Evolutionary conservation across 2,113 vertebrate genomes (phyloP), one percentile per base, ranked within the genome.

Genomic region (Hylia prasina): DNA sequence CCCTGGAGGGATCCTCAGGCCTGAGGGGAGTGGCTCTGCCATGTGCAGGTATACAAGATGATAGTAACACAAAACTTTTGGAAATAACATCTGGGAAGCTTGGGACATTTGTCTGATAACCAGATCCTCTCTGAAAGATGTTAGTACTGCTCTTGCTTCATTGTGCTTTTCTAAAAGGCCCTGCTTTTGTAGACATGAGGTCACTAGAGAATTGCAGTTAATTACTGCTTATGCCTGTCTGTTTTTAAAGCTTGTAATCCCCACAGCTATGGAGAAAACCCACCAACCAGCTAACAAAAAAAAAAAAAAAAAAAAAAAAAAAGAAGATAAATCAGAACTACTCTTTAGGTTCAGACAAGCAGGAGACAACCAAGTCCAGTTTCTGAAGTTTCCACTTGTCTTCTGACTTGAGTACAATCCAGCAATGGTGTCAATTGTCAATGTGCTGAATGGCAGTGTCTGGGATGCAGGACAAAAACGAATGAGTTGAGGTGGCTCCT

Each of bases 181-280:
- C 11, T 86, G 60, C 60, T 75, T 86, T 78, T 89, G 82, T 92
- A 90, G 90, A 66, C 88, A 54, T 11, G 40, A 66, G 71, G 76
- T 90, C 87, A 89, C 92, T 81, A 60, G 89, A 95, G 90, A 93
- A 89, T 92, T 94, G 65, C 44, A 63, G 76, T 87, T 96, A 90
- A 94, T 95, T 96, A 56, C 79, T 88, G 64, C 81, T 96, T 92
- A 82, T 84, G 83, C 68, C 35, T 85, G 37, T 85, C 82, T 93
- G 71, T 63, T 82, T 90, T 83, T 80, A 86, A 94, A 92, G 33
- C 68, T 86, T 81, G 51, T 92, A 96, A 81, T 81, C 72, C 76
- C 37, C 45, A 82, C 56, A 82, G 72, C 82, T 92, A 91, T 64
- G 61, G 72, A 94, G 72, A 84, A 92, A 89, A 66, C 71, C 63